Percentiles rank a stretch among this genome's conserved stretches.
Evolutionary conservation across 2,888 invertebrate species (phyloP).

Genomic region (Apamea sordens): DNA sequence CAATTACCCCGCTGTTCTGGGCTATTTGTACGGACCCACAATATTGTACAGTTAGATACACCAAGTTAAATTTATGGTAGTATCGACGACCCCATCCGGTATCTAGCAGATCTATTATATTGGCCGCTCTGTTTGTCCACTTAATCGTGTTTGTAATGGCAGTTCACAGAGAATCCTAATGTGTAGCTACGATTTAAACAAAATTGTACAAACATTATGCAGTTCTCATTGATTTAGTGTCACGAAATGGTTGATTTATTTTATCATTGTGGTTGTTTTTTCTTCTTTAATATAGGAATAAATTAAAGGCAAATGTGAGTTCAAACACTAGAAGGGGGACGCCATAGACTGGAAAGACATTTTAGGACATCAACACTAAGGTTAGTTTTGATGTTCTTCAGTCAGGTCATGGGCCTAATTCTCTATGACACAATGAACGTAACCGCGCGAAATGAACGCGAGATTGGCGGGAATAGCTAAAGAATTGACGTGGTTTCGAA

Average conservation of each 20-base stretch:
- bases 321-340: not conserved
- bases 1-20: not conserved
- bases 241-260: not conserved
- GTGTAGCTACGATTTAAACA: not conserved
- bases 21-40: not conserved
- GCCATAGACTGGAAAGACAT: not conserved
- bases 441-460: too few relatives aligned
- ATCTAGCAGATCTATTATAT: not conserved
- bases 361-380: too few relatives aligned
- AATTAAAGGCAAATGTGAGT: not conserved
- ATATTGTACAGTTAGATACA: not conserved
- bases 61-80: not conserved
- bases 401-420: too few relatives aligned
- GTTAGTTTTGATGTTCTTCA: too few relatives aligned
- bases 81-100: too few relatives aligned
- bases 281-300: not conserved
- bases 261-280: not conserved
- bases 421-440: too few relatives aligned
- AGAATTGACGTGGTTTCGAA: too few relatives aligned
- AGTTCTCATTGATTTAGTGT: not conserved
- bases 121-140: conserved; percentile 6
- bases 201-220: not conserved
- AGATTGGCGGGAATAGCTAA: too few relatives aligned
- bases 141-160: conserved; percentile 27
- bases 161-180: conserved; percentile 30